Evolutionary conservation across 2,888 invertebrate species (phyloP).

Genomic region (Caenorhabditis sp.): DNA sequence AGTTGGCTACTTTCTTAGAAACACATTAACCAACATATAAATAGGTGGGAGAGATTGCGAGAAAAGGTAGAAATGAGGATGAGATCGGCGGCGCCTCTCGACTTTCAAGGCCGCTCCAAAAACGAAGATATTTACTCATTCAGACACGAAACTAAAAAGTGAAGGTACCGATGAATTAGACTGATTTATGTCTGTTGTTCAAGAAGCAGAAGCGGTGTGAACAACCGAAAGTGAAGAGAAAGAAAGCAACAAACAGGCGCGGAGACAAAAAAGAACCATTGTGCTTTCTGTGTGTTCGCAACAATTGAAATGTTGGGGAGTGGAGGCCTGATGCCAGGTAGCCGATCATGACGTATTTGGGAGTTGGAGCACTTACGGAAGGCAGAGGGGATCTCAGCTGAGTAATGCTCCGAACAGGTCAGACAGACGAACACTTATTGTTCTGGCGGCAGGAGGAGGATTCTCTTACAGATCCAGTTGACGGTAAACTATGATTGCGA

Average conservation of each 20-base stretch:
- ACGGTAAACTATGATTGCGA: slow-evolving; percentile 23
- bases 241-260: slow-evolving; percentile 41
- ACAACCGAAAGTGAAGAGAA: slow-evolving; percentile 2
- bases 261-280: slow-evolving; percentile 18
- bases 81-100: slow-evolving; percentile 12
- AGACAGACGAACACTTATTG: slow-evolving; percentile 36
- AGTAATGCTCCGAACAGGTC: slow-evolving; percentile 6
- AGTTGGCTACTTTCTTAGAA: not conserved
- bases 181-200: slow-evolving; percentile 46
- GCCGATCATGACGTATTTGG: slow-evolving; percentile 1
- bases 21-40: slow-evolving; percentile 33
- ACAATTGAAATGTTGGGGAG: slow-evolving; percentile 17
- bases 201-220: slow-evolving; percentile 22
- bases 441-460: not conserved
- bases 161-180: slow-evolving; percentile 21
- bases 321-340: slow-evolving; percentile 14
- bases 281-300: slow-evolving; percentile 35
- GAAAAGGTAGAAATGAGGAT: slow-evolving; percentile 10
- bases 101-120: slow-evolving; percentile 23
- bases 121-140: slow-evolving; percentile 25
- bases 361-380: not conserved
- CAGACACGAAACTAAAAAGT: slow-evolving; percentile 19
- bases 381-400: not conserved
- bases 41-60: slow-evolving; percentile 21
- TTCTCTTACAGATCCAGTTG: slow-evolving; percentile 10